Evolutionary conservation across 2,888 invertebrate species (phyloP), one percentile per base, ranked within the genome.

Genomic region (Perizoma affinitatum): DNA sequence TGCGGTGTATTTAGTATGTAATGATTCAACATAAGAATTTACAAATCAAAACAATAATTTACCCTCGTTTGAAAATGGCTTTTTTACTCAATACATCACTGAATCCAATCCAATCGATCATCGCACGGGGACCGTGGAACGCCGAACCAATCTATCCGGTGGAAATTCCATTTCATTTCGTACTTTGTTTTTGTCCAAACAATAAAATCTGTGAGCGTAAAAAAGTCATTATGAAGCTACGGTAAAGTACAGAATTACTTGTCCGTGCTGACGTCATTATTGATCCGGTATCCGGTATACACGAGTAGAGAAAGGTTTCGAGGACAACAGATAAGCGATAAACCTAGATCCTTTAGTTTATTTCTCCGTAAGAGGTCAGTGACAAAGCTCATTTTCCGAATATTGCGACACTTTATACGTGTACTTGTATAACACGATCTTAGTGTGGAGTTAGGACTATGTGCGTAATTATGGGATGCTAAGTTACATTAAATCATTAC

Each of bases 271-370:
- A 59, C 54, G 54, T 59, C 59, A 57, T 44, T 40, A 54, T 45
- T 47, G 43, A 52, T 52, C 47, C 54, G 51, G 51, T 41, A 50
- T 46, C 35, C 44, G n/a, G n/a, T n/a, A n/a, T n/a, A n/a, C n/a
- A n/a, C 44, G 10, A 46, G 35, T 46, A 55, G 51, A 38, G 42
- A 53, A 49, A 52, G 50, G 54, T 50, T 47, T 62, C 22, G 54
- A 54, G 56, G 56, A 38, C 44, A 47, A n/a, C 45, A 52, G 56
- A 60, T 43, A 42, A 34, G 40, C 48, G 41, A 61, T 61, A 61
- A 56, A 56, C 56, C 61, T 61, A 61, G 56, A 61, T 57, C 48
- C 35, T 52, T 52, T 40, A 36, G 52, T 46, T 47, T 54, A 40
- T 57, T 58, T 54, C 33, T 44, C 7, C 11, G 9, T 49, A 38